Conservation (phyloP, 1,140 invertebrate species). For the Cherax destructor region DNA sequence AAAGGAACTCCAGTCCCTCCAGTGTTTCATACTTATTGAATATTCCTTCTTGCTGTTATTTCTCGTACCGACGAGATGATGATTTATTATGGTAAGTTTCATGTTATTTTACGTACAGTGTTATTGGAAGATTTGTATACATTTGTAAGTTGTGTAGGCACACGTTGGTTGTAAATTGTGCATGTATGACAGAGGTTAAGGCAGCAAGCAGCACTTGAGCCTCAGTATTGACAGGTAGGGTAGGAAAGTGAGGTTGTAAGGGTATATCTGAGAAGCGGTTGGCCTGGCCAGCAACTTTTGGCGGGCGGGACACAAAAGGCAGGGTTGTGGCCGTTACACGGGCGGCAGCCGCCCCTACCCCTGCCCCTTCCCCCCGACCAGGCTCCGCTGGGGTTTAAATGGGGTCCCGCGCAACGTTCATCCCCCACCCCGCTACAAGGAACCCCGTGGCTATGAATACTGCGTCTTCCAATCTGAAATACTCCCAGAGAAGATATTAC, state of each 20-base stretch:
- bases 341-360: background rate
- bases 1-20: background rate
- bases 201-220: no score
- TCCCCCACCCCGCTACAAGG: constrained; percentile 23
- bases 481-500: background rate
- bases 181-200: no score
- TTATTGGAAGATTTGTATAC: background rate
- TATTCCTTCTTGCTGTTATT: no score
- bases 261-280: background rate
- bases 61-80: background rate
- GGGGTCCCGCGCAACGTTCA: constrained; percentile 50
- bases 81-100: background rate
- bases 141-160: no score
- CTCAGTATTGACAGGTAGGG: background rate
- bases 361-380: background rate
- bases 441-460: background rate
- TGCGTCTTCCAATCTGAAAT: background rate
- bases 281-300: constrained; percentile 25
- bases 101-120: background rate
- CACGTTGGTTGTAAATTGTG: no score
- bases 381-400: constrained; percentile 25
- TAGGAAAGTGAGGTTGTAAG: background rate
- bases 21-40: background rate
- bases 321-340: constrained; percentile 59
- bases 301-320: constrained; percentile 56